Base-by-base conservation (phyloP, 1,140 invertebrate genomes). In the Tetragnatha versicolor region DNA sequence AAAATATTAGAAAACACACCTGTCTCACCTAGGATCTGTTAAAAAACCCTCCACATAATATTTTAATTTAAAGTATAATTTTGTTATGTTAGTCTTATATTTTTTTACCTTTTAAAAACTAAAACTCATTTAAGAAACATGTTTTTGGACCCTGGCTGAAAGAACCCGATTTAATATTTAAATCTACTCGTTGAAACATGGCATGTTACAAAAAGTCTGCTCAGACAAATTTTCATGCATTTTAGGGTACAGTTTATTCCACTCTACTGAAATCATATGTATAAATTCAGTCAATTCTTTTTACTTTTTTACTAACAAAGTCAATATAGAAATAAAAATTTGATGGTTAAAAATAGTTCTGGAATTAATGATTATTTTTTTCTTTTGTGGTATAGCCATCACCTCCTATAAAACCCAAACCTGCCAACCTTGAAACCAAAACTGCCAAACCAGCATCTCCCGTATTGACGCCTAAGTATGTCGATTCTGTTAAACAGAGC, bases 391-490 rank as follows among this genome's bases (percentile, higher is more conserved):
- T 63, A 17, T 14, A 75, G 70, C 70, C 70, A 12, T 60, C 70
- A 7, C 70, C 70, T 25, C 55, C 70, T 17, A 12, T 61, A 4
- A 75, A 77, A 39, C 73, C 73, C 5, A 77, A 77, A 45, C 47
- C 72, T 63, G 35, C 22, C n/a, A 42, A 25, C 14, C 22, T 45
- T 39, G 55, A 63, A 17, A n/a, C 20, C 3, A 45, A 39, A 61
- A 9, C 22, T 25, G 22, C 17, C 14, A 61, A 61, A 22, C 25
- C 70, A 20, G 10, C 31, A 14, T 75, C 70, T 47, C 55, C 55
- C 12, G 27, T 75, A 20, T 20, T 75, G 29, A 58, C 55, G 22
- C 60, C 75, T 29, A 77, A 77, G 42, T 45, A 51, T 29, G 45
- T 39, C 20, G 37, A 65, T 51, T 53, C 7, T 66, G 27, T 58